phyloP scores from a whole-genome alignment of 64 coral and sea anemone genomes.

The Porites australiensis region DNA sequence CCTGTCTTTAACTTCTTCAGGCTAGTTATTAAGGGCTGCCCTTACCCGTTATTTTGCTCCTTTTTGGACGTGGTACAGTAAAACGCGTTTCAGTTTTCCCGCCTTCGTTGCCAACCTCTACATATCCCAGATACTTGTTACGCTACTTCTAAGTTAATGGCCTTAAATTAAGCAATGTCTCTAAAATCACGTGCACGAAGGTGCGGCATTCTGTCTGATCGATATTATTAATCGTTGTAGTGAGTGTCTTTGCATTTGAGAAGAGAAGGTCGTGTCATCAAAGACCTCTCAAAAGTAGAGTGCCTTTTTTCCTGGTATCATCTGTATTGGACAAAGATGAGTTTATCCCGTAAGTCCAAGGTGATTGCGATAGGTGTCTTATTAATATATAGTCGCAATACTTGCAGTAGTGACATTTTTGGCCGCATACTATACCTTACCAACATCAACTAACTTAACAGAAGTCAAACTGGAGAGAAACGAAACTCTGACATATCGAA shows the following conservation, averaged over 20 bases:
- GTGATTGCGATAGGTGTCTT: neutral
- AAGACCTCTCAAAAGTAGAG: no score
- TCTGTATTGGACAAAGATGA: neutral
- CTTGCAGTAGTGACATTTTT: neutral
- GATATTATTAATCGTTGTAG: no score
- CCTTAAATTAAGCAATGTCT: neutral
- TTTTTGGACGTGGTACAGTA: no score
- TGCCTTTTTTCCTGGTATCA: neutral
- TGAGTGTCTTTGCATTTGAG: no score
- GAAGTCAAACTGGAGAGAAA: neutral
- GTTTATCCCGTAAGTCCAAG: neutral
- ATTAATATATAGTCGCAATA: neutral
- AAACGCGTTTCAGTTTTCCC: no score
- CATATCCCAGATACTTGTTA: neutral
- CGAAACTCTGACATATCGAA: neutral
- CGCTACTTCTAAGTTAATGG: neutral
- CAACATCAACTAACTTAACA: neutral
- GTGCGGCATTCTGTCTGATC: no score
- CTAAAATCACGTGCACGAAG: no score
- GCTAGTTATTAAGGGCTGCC: no score
- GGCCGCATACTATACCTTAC: neutral
- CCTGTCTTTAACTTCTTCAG: no score
- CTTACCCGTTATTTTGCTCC: no score
- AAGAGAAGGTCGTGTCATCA: no score
- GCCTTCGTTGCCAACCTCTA: no score